phyloP scores from a whole-genome alignment of 2,888 invertebrate species.

The Eupithecia dodoneata region DNA sequence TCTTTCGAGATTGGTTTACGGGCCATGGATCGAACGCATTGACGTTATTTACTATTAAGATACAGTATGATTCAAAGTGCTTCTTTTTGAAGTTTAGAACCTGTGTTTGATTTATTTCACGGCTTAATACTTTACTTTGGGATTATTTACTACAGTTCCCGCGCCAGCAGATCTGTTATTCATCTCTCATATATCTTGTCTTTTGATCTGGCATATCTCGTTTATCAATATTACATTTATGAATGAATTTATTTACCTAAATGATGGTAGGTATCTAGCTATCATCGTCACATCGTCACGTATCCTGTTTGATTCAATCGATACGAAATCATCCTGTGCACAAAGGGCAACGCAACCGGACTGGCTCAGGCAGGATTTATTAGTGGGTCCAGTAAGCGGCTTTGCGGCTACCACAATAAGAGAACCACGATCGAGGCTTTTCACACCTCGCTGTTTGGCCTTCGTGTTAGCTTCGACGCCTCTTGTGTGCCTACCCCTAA shows the following conservation, averaged over 20 bases:
- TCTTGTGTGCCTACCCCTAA: conserved; percentile 77
- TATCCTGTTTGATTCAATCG: conserved; percentile 4
- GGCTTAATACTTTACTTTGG: not conserved
- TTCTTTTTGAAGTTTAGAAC: conserved; percentile 1
- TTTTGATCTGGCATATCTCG: not conserved
- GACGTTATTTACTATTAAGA: conserved; percentile 6
- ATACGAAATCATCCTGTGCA: conserved; percentile 12
- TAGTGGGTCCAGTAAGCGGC: conserved; percentile 73
- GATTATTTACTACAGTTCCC: conserved; percentile 7
- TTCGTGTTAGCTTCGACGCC: conserved; percentile 79
- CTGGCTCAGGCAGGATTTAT: conserved; percentile 66
- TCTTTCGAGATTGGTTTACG: conserved; percentile 39
- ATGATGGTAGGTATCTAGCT: not conserved
- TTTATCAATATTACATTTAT: not conserved
- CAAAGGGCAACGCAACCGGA: conserved; percentile 17
- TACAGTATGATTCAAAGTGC: conserved; percentile 2
- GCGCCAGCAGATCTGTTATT: not conserved
- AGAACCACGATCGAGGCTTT: conserved; percentile 71
- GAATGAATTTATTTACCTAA: too few relatives aligned
- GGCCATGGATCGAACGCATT: conserved; percentile 8
- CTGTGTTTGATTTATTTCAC: conserved; percentile 6
- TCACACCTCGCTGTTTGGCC: conserved; percentile 82
- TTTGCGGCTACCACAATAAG: conserved; percentile 75
- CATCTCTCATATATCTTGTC: not conserved
- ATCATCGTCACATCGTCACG: not conserved